A percentile compares a stretch with the other conserved stretches of the same genome.
These are phyloP conservation scores for Dendrolimus kikuchii DNA, from an alignment of 1,140 invertebrate species.

Conservation along the genomic window DNA sequence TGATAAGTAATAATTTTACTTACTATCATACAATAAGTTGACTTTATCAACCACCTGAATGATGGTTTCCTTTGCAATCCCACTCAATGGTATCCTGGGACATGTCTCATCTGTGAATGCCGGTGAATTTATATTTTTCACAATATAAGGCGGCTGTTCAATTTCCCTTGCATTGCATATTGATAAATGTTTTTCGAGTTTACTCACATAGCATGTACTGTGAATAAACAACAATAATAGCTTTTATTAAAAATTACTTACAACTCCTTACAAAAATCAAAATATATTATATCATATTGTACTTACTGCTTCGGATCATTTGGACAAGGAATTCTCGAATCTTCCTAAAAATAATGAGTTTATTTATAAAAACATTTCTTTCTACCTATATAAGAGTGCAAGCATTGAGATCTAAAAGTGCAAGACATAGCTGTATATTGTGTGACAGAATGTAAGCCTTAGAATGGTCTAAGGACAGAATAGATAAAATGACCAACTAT, in stretches of 20 bases:
- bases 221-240: slow-evolving; percentile 11
- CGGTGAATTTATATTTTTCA: slow-evolving; percentile 75
- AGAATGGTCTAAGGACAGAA: background rate
- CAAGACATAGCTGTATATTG: no score
- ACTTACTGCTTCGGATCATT: slow-evolving; percentile 80
- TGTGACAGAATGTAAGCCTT: no score
- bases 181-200: slow-evolving; percentile 80
- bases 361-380: background rate
- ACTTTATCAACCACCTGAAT: slow-evolving; percentile 47
- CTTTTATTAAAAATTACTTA: background rate
- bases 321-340: slow-evolving; percentile 76
- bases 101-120: slow-evolving; percentile 26
- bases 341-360: slow-evolving; percentile 22
- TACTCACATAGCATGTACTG: slow-evolving; percentile 82
- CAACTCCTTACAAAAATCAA: no score
- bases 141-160: slow-evolving; percentile 74
- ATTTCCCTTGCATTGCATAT: slow-evolving; percentile 82
- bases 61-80: slow-evolving; percentile 45
- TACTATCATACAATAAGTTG: slow-evolving; percentile 49
- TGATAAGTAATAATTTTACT: slow-evolving; percentile 12
- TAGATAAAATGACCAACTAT: background rate
- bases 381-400: no score
- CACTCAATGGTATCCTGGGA: slow-evolving; percentile 33
- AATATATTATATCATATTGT: background rate
- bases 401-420: no score